Evolutionary conservation across 1,140 invertebrate species (phyloP), one percentile per base, ranked within the genome.

Genomic region (Littorina saxatilis): DNA sequence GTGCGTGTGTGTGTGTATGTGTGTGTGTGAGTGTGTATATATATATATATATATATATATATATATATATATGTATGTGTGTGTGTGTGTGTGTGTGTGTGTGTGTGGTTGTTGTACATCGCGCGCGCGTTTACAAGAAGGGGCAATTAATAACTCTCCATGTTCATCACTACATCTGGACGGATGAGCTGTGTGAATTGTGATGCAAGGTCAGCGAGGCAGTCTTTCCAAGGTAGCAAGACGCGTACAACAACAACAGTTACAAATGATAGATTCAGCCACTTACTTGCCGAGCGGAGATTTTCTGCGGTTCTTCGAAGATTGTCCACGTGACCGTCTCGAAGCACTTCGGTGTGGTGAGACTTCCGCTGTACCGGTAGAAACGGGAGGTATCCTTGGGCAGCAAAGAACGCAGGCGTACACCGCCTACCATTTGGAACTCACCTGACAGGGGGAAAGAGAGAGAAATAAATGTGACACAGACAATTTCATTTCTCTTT

Each of bases 261-360:
- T n/a, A n/a, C n/a, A n/a, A n/a, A n/a, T n/a, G n/a, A n/a, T n/a
- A n/a, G 17, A 15, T 58, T 15, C 61, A 23, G 17, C 15, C 37
- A 76, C 32, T 72, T 20, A 97, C 96, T 95, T 97, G 96, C 43
- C 94, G 90, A 84, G 95, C 94, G 0, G 96, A 95, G 73, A 98
- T 93, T 43, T 93, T 91, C n/a, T 96, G 94, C 0, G 95, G 95
- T 77, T 96, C 92, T 0, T 93, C 92, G 70, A 96, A 93, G 5
- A 96, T 92, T 9, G 95, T 95, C 96, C 96, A 96, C 1, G 93
- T 93, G 1, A 96, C 95, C 13, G 93, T 92, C 89, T 96, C 95
- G 50, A 93, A 93, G 84, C 96, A 96, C 4, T 89, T 91, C 1
- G 96, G 96, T 1, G 96, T 96, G 1, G 96, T 96, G 61, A 96